Evolutionary conservation across 2,113 vertebrate genomes (phyloP), one percentile per base, ranked within the genome.

Genomic region (Arizona elegans): DNA sequence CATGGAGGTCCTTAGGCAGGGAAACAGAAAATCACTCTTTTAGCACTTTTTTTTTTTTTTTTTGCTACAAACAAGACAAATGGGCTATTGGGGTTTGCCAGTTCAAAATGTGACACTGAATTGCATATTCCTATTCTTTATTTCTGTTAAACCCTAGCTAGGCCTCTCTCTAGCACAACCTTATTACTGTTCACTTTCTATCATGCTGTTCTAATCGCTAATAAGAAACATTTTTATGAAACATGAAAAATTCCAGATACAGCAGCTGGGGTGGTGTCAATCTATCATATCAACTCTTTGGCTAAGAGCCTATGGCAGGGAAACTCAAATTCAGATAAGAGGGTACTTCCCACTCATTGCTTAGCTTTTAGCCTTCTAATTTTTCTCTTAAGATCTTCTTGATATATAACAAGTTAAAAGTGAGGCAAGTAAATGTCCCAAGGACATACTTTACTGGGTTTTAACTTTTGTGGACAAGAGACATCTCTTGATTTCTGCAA

Each of bases 171-270:
- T 89, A 95, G 92, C 65, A 70, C 38, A 88, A 1, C 38, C 65
- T 91, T 70, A 59, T 88, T 94, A 91, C 81, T 91, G 33, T 53
- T 70, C 26, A 88, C 54, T 54, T 88, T 52, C 0, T 15, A 0
- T 19, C 90, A 91, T 55, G 90, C 92, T 96, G 91, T 89, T 75
- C 0, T 92, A 91, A 90, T 23, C 0, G 87, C 56, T 92, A 94
- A 94, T 94, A 53, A 93, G 92, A 89, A 59, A 59, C 92, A 17
- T 92, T 38, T 90, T 91, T 95, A 94, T 94, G 93, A 96, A 92
- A 26, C 7, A 15, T 92, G 55, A 94, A 92, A 88, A 93, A 81
- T 43, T 53, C 88, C 86, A 91, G 62, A 85, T 89, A 90, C 10
- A 90, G 56, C 88, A 86, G 54, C 89, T 87, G 94, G 91, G 33